These are phyloP conservation scores for Celastrina argiolus DNA, from an alignment of 2,888 invertebrate genomes.

Conservation along the genomic window DNA sequence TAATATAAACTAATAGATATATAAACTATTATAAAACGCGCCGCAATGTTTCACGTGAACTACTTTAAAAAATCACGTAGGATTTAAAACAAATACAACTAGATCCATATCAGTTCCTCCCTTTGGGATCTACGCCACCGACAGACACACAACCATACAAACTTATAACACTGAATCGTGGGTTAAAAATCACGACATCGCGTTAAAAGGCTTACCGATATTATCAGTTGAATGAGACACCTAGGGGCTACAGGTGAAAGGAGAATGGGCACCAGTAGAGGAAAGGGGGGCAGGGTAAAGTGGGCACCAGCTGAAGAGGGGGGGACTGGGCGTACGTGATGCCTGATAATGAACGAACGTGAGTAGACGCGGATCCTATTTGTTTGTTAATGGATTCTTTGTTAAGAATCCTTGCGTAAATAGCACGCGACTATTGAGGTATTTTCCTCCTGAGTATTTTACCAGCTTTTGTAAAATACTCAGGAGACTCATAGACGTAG, in stretches of 20 bases:
- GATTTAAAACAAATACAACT: too few relatives aligned
- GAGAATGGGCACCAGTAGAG: neutral
- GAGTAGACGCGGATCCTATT: neutral
- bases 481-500: too few relatives aligned
- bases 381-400: slow-evolving; percentile 17
- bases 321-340: neutral
- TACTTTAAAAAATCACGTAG: too few relatives aligned
- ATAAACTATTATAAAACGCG: too few relatives aligned
- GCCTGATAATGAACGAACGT: slow-evolving; percentile 12
- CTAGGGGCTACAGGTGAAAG: neutral
- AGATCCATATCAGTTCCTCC: too few relatives aligned
- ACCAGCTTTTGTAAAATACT: too few relatives aligned
- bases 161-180: too few relatives aligned
- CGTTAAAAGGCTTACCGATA: neutral
- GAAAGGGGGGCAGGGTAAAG: neutral
- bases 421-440: neutral
- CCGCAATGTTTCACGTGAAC: too few relatives aligned
- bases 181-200: neutral
- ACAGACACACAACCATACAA: too few relatives aligned
- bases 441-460: neutral
- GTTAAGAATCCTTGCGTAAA: neutral
- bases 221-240: neutral
- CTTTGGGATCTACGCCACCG: too few relatives aligned
- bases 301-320: neutral
- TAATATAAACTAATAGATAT: too few relatives aligned